Evolutionary conservation across 2,888 invertebrate species (phyloP).

Genomic region (Philonicus albiceps): DNA sequence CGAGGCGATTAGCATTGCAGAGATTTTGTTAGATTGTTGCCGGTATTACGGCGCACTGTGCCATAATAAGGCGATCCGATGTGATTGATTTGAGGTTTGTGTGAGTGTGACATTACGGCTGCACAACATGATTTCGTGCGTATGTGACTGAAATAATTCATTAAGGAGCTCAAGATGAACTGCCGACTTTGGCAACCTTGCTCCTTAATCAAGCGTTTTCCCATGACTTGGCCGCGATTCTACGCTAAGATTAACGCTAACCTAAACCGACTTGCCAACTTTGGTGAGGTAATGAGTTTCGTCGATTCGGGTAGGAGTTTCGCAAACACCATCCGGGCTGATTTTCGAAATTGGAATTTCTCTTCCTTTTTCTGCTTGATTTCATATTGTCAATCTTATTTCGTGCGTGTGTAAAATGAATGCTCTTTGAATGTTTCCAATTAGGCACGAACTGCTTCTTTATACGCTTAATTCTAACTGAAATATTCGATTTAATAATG

Average conservation of each 20-base stretch:
- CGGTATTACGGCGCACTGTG: slow-evolving; percentile 23
- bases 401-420: neutral
- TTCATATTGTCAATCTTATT: neutral
- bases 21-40: slow-evolving; percentile 27
- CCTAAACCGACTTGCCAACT: neutral
- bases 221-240: slow-evolving; percentile 33
- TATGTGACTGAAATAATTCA: slow-evolving; percentile 47
- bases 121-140: slow-evolving; percentile 46
- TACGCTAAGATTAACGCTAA: neutral
- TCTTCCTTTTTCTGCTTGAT: neutral
- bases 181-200: slow-evolving; percentile 29
- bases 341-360: neutral
- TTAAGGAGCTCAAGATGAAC: slow-evolving; percentile 37
- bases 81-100: slow-evolving; percentile 45
- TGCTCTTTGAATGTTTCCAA: neutral
- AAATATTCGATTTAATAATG: neutral
- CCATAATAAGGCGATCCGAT: slow-evolving; percentile 41
- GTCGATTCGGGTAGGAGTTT: neutral
- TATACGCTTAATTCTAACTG: neutral
- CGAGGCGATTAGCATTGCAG: slow-evolving; percentile 33
- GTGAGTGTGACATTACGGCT: slow-evolving; percentile 45
- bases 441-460: neutral
- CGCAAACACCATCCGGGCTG: neutral
- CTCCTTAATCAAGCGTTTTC: slow-evolving; percentile 40
- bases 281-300: neutral